phyloP scores from a whole-genome alignment of 2,797 vertebrate species.

The Florisuga fusca region DNA sequence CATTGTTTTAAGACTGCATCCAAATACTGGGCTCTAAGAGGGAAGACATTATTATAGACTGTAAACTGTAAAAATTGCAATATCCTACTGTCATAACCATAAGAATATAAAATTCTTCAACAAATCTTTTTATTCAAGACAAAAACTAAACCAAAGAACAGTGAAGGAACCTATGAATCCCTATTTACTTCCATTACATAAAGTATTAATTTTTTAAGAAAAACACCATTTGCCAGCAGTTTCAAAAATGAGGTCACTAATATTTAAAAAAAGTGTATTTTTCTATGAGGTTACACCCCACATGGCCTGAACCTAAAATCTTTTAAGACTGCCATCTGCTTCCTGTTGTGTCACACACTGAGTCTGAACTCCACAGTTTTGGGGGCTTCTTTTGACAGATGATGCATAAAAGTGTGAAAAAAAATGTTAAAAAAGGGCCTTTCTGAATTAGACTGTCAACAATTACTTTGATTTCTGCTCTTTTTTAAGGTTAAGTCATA shows the following conservation, averaged over 20 bases:
- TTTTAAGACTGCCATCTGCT: background rate
- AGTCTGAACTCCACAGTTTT: background rate
- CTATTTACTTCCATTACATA: background rate
- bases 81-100: background rate
- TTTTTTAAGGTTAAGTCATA: background rate
- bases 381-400: background rate
- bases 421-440: too few species aligned
- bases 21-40: background rate
- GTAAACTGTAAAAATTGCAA: background rate
- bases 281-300: background rate
- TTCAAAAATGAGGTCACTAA: background rate
- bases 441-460: background rate
- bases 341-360: background rate
- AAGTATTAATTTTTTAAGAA: rapidly evolving
- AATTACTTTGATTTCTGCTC: background rate
- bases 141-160: background rate
- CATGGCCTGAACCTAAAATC: background rate
- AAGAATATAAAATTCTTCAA: background rate
- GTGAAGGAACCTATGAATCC: rapidly evolving
- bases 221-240: background rate
- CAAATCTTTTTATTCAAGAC: background rate
- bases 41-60: background rate
- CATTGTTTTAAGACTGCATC: background rate
- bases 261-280: background rate
- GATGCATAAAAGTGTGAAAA: background rate